These are phyloP conservation scores for Plumapathes pennacea DNA, from an alignment of 92 coral and sea anemone species.

Conservation along the genomic window DNA sequence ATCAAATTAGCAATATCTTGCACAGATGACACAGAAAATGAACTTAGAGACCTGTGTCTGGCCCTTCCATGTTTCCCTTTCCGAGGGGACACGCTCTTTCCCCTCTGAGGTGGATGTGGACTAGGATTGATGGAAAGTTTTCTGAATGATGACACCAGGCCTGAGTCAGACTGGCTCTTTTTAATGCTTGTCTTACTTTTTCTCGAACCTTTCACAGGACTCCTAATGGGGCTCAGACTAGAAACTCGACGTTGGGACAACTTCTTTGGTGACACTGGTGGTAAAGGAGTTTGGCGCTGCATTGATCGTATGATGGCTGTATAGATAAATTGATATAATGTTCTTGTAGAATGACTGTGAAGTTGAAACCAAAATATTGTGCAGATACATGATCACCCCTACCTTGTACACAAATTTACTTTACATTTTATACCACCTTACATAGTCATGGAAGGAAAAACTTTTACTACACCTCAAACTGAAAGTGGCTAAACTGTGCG, in stretches of 20 bases:
- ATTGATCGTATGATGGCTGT: conserved; percentile 53
- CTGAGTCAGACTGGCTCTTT: conserved; percentile 72
- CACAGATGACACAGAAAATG: conserved; percentile 37
- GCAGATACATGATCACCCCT: too few species aligned
- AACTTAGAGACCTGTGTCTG: conserved; percentile 44
- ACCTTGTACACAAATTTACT: too few species aligned
- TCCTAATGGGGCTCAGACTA: not conserved
- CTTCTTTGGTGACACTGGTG: conserved; percentile 29
- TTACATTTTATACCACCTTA: too few species aligned
- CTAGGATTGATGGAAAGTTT: conserved; percentile 64
- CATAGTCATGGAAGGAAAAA: too few species aligned
- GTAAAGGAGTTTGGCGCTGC: conserved; percentile 40
- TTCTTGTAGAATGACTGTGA: too few species aligned
- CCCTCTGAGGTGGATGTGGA: conserved; percentile 49
- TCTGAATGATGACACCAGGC: conserved; percentile 62
- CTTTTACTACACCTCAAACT: too few species aligned
- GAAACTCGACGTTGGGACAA: conserved; percentile 22
- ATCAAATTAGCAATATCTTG: conserved; percentile 72
- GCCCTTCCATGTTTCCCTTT: conserved; percentile 43
- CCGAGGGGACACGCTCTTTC: conserved; percentile 54
- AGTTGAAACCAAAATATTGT: too few species aligned
- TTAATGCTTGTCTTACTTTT: conserved; percentile 6
- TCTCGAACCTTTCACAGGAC: conserved; percentile 15
- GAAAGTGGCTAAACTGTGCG: too few species aligned
- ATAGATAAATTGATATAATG: not conserved